Evolutionary conservation across 2,888 invertebrate species (phyloP).

Genomic region (Saturnia pavonia): DNA sequence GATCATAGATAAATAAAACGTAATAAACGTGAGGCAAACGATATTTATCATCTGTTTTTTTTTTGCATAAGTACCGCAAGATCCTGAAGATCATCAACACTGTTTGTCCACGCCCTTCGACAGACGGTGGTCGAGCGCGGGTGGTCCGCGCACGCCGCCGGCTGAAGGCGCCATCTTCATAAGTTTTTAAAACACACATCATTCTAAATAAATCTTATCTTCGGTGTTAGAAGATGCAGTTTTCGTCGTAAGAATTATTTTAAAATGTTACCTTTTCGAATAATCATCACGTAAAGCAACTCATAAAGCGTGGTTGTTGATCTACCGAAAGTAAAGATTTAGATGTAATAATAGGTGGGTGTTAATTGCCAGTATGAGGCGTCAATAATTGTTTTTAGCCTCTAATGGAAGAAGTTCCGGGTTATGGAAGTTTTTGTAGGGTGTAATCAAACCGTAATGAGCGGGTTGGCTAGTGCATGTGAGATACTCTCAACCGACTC

Average conservation of each 20-base stretch:
- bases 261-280: constrained; percentile 45
- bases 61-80: constrained; percentile 35
- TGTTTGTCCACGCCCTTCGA: constrained; percentile 55
- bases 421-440: constrained; percentile 77
- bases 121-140: constrained; percentile 68
- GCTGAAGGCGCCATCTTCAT: constrained; percentile 71
- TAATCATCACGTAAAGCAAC: constrained; percentile 43
- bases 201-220: constrained; percentile 43
- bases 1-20: not conserved
- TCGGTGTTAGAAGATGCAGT: constrained; percentile 43
- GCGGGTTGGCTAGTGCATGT: constrained; percentile 74
- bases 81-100: constrained; percentile 25
- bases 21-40: not conserved
- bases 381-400: constrained; percentile 77
- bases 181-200: constrained; percentile 45
- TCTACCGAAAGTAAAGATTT: constrained; percentile 72
- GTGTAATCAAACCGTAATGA: constrained; percentile 78
- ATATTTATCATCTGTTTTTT: constrained; percentile 23
- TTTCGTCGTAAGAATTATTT: constrained; percentile 34
- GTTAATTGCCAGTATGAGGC: constrained; percentile 79
- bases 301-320: constrained; percentile 64
- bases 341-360: constrained; percentile 76
- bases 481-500: constrained; percentile 62
- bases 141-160: constrained; percentile 69
- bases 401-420: constrained; percentile 77